These are phyloP conservation scores for Narcine bancroftii DNA, from an alignment of 2,113 vertebrate genomes.

Conservation along the genomic window DNA sequence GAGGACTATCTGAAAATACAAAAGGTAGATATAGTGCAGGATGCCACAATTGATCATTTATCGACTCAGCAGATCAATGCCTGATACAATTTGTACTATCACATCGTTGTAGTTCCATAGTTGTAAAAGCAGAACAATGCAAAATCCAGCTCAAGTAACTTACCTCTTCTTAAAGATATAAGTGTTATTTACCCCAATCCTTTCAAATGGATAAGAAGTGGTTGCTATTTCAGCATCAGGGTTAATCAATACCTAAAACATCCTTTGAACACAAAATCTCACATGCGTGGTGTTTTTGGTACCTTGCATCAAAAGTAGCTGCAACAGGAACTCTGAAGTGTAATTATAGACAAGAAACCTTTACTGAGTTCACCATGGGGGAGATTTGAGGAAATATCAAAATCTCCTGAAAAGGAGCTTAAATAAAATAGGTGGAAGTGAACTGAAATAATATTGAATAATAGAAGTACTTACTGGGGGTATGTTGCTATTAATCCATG, in stretches of 20 bases:
- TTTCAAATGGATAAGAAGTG: not conserved
- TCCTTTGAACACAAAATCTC: not conserved
- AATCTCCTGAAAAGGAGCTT: not conserved
- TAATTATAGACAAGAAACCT: not conserved
- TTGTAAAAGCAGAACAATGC: not conserved
- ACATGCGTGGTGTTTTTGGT: not conserved
- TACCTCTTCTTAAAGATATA: not conserved
- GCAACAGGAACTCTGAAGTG: not conserved
- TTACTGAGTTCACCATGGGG: not conserved
- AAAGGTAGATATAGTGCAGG: too few species aligned
- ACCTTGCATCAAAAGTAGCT: not conserved
- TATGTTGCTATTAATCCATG: constrained; percentile 94
- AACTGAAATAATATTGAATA: not conserved
- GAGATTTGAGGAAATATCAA: not conserved
- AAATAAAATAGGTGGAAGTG: not conserved
- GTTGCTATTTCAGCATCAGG: not conserved
- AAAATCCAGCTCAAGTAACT: not conserved
- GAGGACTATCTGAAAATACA: too few species aligned
- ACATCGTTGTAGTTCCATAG: not conserved
- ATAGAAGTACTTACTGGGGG: constrained; percentile 69
- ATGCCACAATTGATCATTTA: not conserved
- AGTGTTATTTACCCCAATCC: not conserved
- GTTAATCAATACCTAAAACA: not conserved
- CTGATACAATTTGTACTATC: not conserved
- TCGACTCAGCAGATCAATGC: not conserved